Evolutionary conservation across 2,888 invertebrate species (phyloP).

Genomic region (Oxyscelio sp.): DNA sequence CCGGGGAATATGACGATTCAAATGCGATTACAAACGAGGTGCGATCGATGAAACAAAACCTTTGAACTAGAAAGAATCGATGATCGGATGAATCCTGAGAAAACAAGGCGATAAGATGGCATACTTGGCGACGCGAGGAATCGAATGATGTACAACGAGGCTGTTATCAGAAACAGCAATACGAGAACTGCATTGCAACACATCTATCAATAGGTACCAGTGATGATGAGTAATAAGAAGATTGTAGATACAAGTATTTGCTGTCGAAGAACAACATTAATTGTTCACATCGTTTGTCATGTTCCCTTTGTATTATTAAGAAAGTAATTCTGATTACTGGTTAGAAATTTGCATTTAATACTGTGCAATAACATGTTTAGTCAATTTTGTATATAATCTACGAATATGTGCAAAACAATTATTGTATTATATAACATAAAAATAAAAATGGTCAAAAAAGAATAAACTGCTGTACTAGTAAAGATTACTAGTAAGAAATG

Average conservation of each 20-base stretch:
- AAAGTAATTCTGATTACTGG: constrained; percentile 1
- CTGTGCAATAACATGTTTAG: background rate
- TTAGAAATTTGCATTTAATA: background rate
- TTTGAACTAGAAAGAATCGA: constrained; percentile 35
- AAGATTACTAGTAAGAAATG: no score
- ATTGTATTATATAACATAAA: no score
- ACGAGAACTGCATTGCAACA: constrained; percentile 64
- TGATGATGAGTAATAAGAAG: constrained; percentile 47
- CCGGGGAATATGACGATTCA: background rate
- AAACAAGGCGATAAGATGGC: constrained; percentile 61
- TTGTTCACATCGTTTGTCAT: constrained; percentile 9
- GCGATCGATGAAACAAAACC: constrained; percentile 15
- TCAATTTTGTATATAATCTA: no score
- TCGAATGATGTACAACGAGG: constrained; percentile 44
- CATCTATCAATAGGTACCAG: constrained; percentile 21
- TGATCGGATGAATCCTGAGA: constrained; percentile 51
- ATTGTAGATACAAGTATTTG: constrained; percentile 23
- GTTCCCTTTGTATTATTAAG: background rate
- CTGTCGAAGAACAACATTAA: constrained; percentile 40
- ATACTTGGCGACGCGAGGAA: constrained; percentile 61
- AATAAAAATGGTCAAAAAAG: no score
- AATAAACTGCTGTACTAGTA: no score
- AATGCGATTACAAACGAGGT: background rate
- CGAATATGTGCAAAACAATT: no score
- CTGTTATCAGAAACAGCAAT: constrained; percentile 74